Conservation (phyloP, 2,113 vertebrate genomes). For the Telmatochromis bifrenatus region DNA sequence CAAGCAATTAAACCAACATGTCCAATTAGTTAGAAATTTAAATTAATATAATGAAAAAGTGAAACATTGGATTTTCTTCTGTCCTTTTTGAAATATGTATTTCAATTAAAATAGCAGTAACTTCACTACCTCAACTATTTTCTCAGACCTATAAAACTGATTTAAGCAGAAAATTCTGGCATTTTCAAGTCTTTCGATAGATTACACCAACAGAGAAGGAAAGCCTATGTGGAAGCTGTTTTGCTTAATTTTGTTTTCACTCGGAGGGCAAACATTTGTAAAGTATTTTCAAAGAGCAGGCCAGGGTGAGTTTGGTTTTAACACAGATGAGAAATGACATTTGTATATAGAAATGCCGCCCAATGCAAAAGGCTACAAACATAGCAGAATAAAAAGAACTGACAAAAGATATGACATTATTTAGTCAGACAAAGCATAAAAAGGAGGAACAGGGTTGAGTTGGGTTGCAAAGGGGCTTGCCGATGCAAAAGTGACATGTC, state of each 20-base stretch:
- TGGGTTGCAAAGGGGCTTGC: background rate
- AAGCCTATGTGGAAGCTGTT: background rate
- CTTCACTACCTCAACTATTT: background rate
- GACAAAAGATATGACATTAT: background rate
- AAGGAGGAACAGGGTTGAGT: background rate
- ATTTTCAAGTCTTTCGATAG: background rate
- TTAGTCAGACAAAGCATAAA: background rate
- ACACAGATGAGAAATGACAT: background rate
- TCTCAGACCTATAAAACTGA: background rate
- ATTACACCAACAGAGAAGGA: background rate
- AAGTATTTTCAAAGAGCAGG: background rate
- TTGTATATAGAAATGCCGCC: background rate
- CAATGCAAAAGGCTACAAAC: background rate
- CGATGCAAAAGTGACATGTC: background rate
- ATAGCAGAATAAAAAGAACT: background rate
- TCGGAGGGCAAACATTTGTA: background rate
- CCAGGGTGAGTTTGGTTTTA: background rate
- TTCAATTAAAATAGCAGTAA: background rate
- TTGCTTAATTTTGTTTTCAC: background rate
- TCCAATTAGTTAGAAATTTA: background rate
- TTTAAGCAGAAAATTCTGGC: background rate
- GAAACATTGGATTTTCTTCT: background rate
- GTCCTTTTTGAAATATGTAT: background rate
- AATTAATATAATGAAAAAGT: background rate
- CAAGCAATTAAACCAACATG: background rate